phyloP scores from a whole-genome alignment of 2,797 vertebrate genomes.

The Tapirus indicus region DNA sequence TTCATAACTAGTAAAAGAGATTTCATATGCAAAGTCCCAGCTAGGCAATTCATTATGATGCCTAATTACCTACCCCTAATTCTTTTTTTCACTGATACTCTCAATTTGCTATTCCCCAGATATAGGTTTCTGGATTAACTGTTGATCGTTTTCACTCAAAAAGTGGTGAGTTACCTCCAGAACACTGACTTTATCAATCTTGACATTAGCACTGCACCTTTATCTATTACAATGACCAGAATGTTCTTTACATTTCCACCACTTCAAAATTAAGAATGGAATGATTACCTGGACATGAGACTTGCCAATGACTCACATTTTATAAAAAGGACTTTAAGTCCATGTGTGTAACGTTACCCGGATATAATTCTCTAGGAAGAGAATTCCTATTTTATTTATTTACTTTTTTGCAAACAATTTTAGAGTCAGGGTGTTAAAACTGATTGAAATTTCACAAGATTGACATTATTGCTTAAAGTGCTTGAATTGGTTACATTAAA shows the following conservation, averaged over 20 bases:
- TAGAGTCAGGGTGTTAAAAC: conserved; percentile 79
- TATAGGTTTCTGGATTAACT: neutral
- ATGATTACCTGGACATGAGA: neutral
- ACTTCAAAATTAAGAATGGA: conserved; percentile 5
- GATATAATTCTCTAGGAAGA: conserved; percentile 72
- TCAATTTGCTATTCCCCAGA: neutral
- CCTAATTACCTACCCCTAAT: neutral
- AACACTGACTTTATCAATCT: neutral
- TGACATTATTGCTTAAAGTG: conserved; percentile 87
- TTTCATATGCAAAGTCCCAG: neutral
- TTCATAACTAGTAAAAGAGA: neutral
- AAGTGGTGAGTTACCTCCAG: neutral
- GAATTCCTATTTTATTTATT: conserved; percentile 72
- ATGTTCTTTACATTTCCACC: neutral
- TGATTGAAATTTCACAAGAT: conserved; percentile 83
- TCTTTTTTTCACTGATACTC: neutral
- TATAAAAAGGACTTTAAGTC: neutral
- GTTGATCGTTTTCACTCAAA: neutral
- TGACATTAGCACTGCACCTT: neutral
- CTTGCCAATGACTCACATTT: neutral
- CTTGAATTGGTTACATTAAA: conserved; percentile 81
- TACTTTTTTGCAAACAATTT: conserved; percentile 75
- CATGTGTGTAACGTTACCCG: neutral
- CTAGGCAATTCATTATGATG: neutral
- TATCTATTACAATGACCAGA: neutral